These are phyloP conservation scores for Spodoptera frugiperda DNA, from an alignment of 1,140 invertebrate genomes.

Conservation along the genomic window DNA sequence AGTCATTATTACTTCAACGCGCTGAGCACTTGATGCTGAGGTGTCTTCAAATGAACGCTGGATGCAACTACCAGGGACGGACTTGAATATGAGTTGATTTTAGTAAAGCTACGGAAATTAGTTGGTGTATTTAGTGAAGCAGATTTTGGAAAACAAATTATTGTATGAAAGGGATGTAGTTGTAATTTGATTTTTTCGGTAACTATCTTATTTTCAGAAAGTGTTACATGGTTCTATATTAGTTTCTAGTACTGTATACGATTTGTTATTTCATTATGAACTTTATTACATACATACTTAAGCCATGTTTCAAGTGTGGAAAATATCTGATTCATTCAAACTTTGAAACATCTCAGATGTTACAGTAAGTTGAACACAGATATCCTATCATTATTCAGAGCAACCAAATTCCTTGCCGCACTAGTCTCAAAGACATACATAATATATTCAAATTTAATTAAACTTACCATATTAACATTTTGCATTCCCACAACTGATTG, in stretches of 20 bases:
- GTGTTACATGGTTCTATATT: too few species aligned
- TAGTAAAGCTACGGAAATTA: neutral
- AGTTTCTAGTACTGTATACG: too few species aligned
- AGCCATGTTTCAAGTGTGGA: too few species aligned
- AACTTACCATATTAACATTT: conserved; percentile 38
- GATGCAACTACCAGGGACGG: conserved; percentile 9
- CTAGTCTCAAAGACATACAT: neutral
- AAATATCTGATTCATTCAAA: too few species aligned
- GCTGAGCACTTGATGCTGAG: conserved; percentile 24
- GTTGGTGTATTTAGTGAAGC: neutral
- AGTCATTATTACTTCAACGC: conserved; percentile 59
- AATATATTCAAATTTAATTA: conserved; percentile 39
- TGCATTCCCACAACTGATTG: conserved; percentile 40
- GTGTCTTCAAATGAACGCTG: conserved; percentile 37
- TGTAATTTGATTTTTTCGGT: too few species aligned
- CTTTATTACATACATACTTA: too few species aligned
- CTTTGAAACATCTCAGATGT: too few species aligned
- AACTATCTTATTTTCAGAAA: too few species aligned
- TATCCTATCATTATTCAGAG: neutral
- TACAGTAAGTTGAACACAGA: too few species aligned
- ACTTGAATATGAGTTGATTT: neutral
- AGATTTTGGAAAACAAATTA: too few species aligned
- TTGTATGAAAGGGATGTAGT: too few species aligned
- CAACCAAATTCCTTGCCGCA: neutral
- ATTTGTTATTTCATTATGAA: too few species aligned